Base-by-base conservation (phyloP, 2,113 vertebrate species). In the Galemys pyrenaicus region DNA sequence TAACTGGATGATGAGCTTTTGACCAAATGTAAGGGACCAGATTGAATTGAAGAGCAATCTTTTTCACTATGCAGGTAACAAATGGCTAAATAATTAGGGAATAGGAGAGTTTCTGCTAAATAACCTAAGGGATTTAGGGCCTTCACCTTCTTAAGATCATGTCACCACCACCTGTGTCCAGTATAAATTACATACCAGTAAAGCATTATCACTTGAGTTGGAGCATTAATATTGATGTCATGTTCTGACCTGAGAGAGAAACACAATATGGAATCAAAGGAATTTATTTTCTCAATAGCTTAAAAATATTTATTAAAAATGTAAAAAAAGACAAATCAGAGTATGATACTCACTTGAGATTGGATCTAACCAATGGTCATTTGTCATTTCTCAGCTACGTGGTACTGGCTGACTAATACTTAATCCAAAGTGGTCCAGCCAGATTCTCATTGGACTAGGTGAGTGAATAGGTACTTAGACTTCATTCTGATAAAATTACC, bases 71-170 rank as follows among this genome's bases (percentile, higher is more conserved):
- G 49, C 46, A 94, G 67, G 87, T 49, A 96, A 96, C 46, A 97
- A 98, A 97, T 58, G 62, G 81, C 64, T 94, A 96, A 97, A 96
- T 97, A 97, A 98, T 97, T 92, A 97, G 94, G 77, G 28, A 96
- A 77, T 15, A 35, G 24, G 7, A 70, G 82, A 85, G 94, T 75
- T 92, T 94, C 82, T 94, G n/a, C 51, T 95, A 97, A 97, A 97
- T 97, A 96, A 97, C 74, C 89, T 97, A 77, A 94, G 97, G 97
- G 97, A 97, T 89, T 96, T 75, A 83, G 95, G 79, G 64, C 65
- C 87, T 92, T 96, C 73, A 95, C 96, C 86, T 95, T 95, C 94
- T 95, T 51, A 71, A 97, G 65, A 94, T 92, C 88, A 22, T 65
- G 87, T 90, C 95, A 95, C 51, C 95, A 95, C 51, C 95, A 97